Evolutionary conservation across 2,797 vertebrate genomes (phyloP).

Genomic region (Natrix natrix): DNA sequence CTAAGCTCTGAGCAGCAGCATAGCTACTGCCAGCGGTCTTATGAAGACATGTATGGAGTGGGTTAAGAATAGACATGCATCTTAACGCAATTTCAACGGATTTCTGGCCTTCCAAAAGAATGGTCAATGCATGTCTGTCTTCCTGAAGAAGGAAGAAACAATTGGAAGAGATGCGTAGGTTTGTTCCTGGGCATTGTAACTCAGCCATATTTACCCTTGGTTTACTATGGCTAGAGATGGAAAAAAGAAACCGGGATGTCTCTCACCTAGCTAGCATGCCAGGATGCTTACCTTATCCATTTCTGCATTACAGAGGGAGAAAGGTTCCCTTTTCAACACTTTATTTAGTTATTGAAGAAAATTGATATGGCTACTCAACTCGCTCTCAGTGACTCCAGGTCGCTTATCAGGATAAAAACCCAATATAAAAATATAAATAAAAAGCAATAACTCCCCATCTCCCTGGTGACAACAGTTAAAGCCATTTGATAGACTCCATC

Average conservation of each 20-base stretch:
- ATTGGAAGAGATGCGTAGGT: background rate
- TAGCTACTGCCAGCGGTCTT: background rate
- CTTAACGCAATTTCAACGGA: background rate
- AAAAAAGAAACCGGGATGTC: background rate
- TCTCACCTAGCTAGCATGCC: background rate
- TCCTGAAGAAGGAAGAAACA: background rate
- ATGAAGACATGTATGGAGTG: background rate
- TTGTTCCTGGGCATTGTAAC: background rate
- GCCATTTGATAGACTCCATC: background rate
- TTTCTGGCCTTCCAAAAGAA: background rate
- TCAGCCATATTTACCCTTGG: background rate
- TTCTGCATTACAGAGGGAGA: background rate
- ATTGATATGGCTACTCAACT: background rate
- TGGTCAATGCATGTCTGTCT: background rate
- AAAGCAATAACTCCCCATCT: background rate
- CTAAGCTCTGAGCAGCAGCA: background rate
- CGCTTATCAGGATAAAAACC: background rate
- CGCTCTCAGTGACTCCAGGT: background rate
- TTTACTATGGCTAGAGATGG: background rate
- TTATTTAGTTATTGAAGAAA: background rate
- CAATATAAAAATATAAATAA: background rate
- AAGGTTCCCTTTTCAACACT: background rate
- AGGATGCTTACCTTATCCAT: too few relatives aligned
- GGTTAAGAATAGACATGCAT: background rate
- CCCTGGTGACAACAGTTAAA: background rate